A percentile compares a stretch with the other conserved stretches of the same genome.
Evolutionary conservation across 1,140 invertebrate species (phyloP).

Genomic region (Drosophila lowei): DNA sequence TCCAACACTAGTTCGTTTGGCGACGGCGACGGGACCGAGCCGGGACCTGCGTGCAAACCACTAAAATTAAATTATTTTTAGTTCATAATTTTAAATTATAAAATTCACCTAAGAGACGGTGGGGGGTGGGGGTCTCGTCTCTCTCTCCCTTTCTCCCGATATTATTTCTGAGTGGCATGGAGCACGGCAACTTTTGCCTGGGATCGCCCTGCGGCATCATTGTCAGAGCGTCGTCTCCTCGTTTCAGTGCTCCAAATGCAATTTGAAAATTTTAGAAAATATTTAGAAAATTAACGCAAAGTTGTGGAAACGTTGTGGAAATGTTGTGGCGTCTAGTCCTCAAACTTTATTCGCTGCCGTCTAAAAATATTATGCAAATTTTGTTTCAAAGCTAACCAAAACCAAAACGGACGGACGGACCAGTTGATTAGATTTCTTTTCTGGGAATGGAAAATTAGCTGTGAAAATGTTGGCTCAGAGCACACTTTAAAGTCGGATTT

Average conservation of each 20-base stretch:
- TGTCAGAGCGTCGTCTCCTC: neutral
- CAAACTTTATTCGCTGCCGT: slow-evolving; percentile 44
- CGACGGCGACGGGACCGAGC: neutral
- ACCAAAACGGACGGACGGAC: neutral
- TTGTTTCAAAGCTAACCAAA: slow-evolving; percentile 18
- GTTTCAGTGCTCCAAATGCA: slow-evolving; percentile 53
- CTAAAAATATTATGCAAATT: slow-evolving; percentile 75
- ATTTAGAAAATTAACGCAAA: slow-evolving; percentile 82
- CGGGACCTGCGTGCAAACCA: slow-evolving; percentile 68
- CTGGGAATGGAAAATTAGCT: slow-evolving; percentile 28
- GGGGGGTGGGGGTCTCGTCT: neutral
- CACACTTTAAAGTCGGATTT: slow-evolving; percentile 16
- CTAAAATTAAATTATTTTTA: slow-evolving; percentile 78
- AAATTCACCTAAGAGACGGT: slow-evolving; percentile 51
- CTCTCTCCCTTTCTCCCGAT: neutral
- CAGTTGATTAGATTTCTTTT: slow-evolving; percentile 39
- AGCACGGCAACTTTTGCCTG: slow-evolving; percentile 50
- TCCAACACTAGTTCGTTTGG: slow-evolving; percentile 6
- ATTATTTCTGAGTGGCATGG: slow-evolving; percentile 39
- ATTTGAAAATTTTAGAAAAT: slow-evolving; percentile 74
- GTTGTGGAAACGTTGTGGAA: slow-evolving; percentile 69
- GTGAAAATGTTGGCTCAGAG: neutral
- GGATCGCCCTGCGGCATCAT: slow-evolving; percentile 48
- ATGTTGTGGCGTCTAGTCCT: slow-evolving; percentile 52
- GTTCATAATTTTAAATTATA: slow-evolving; percentile 80